Conservation (phyloP, 2,113 vertebrate species). For the Toxotes chatareus region DNA sequence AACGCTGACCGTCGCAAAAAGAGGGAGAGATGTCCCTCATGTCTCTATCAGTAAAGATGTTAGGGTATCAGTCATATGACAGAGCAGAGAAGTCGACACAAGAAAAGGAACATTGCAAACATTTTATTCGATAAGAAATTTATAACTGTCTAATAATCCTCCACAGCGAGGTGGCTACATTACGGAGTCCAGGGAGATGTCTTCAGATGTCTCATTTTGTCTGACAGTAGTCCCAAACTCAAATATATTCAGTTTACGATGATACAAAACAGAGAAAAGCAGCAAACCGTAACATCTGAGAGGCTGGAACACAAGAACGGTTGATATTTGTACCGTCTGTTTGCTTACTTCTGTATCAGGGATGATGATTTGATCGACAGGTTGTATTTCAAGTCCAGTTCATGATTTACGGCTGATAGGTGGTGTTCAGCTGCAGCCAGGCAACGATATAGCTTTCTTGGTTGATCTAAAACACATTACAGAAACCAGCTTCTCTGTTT, state of each 20-base stretch:
- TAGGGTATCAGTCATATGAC: background rate
- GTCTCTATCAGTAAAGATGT: background rate
- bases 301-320: background rate
- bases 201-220: background rate
- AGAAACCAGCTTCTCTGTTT: slow-evolving; percentile 17
- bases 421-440: slow-evolving; percentile 15
- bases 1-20: background rate
- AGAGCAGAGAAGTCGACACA: background rate
- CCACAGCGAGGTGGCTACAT: background rate
- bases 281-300: background rate
- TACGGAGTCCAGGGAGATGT: background rate
- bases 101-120: background rate
- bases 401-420: slow-evolving; percentile 9
- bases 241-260: background rate
- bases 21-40: background rate
- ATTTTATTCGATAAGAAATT: background rate
- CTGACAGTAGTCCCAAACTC: background rate
- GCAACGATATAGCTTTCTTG: background rate
- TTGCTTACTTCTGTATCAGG: background rate
- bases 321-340: background rate
- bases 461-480: slow-evolving; percentile 28
- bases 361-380: slow-evolving; percentile 16
- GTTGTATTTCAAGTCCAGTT: slow-evolving; percentile 1
- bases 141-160: background rate
- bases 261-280: background rate